These are phyloP conservation scores for Onychorhynchus coronatus DNA, from an alignment of 2,113 vertebrate genomes.

Conservation along the genomic window DNA sequence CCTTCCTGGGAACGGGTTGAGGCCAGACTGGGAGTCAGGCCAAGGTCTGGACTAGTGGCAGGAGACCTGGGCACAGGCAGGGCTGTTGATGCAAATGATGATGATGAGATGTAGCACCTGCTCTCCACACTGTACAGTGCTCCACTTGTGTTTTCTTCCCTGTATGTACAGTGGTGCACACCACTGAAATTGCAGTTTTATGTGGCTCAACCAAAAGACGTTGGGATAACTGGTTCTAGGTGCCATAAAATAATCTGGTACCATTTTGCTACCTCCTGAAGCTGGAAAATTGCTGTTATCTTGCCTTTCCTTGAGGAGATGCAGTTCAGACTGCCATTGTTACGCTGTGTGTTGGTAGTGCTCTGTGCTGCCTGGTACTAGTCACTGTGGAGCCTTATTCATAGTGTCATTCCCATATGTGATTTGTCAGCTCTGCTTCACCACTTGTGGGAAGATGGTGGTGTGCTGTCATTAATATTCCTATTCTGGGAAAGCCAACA, in stretches of 20 bases:
- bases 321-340: background rate
- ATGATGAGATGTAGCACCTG: background rate
- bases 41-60: background rate
- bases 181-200: background rate
- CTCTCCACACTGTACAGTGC: background rate
- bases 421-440: background rate
- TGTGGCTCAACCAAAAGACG: background rate
- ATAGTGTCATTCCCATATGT: background rate
- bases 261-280: background rate
- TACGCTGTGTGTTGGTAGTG: background rate
- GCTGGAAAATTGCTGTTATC: background rate
- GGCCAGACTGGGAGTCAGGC: background rate
- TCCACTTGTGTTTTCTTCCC: background rate
- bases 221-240: background rate
- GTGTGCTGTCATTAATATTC: background rate
- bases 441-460: background rate
- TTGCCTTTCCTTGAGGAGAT: background rate
- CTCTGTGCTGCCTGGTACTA: slow-evolving; percentile 5
- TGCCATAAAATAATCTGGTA: background rate
- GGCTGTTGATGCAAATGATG: background rate
- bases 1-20: background rate
- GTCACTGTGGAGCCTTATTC: background rate
- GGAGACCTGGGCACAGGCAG: background rate
- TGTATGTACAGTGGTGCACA: rapidly evolving
- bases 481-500: background rate